These are phyloP conservation scores for Dicycla oo DNA, from an alignment of 2,888 invertebrate genomes.

Conservation along the genomic window DNA sequence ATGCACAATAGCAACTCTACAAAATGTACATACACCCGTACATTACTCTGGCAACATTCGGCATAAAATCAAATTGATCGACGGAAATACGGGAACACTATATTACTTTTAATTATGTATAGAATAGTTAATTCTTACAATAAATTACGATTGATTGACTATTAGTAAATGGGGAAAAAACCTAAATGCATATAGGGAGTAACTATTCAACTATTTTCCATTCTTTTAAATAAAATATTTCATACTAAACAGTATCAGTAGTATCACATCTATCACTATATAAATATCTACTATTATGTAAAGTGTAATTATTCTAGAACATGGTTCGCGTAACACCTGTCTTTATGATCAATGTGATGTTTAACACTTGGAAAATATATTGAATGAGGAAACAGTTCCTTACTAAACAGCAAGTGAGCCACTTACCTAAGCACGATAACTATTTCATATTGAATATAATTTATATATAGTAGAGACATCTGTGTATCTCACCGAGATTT, in stretches of 20 bases:
- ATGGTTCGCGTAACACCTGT: slow-evolving; percentile 50
- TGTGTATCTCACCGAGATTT: slow-evolving; percentile 68
- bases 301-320: slow-evolving; percentile 65
- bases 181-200: slow-evolving; percentile 84
- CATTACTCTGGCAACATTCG: slow-evolving; percentile 76
- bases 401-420: slow-evolving; percentile 69
- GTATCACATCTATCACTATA: slow-evolving; percentile 84
- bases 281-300: slow-evolving; percentile 69
- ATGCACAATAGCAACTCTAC: slow-evolving; percentile 62
- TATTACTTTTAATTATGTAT: slow-evolving; percentile 72
- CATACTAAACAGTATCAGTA: slow-evolving; percentile 75
- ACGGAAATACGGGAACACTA: slow-evolving; percentile 79
- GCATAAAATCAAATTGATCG: slow-evolving; percentile 69
- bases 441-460: slow-evolving; percentile 70
- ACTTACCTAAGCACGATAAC: slow-evolving; percentile 70
- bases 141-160: slow-evolving; percentile 77
- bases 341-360: slow-evolving; percentile 63
- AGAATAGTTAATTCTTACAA: slow-evolving; percentile 71
- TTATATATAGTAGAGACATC: slow-evolving; percentile 61
- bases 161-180: slow-evolving; percentile 74
- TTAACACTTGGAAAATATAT: slow-evolving; percentile 54
- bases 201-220: slow-evolving; percentile 78
- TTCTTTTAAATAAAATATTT: slow-evolving; percentile 76
- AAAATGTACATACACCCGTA: slow-evolving; percentile 62
- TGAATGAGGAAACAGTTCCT: slow-evolving; percentile 68